phyloP scores from a whole-genome alignment of 2,797 vertebrate species.

The Selene dorsalis region DNA sequence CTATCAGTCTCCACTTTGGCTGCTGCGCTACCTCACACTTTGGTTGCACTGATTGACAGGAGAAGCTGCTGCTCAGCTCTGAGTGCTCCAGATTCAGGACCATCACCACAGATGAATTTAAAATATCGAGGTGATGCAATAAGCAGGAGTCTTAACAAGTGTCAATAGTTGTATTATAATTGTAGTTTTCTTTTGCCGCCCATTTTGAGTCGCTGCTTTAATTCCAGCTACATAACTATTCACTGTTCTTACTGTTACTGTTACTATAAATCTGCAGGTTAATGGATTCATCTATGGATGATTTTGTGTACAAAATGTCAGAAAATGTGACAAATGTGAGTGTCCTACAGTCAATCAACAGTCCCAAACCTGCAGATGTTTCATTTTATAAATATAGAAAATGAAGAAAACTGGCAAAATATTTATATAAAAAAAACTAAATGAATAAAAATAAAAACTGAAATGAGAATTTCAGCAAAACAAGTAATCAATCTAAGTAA shows the following conservation, averaged over 20 bases:
- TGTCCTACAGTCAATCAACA: background rate
- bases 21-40: background rate
- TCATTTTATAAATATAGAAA: background rate
- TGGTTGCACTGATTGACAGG: slow-evolving; percentile 5
- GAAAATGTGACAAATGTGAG: background rate
- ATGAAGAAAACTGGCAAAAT: background rate
- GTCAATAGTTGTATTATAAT: slow-evolving; percentile 10
- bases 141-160: background rate
- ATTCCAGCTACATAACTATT: background rate
- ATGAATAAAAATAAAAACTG: no score
- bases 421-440: background rate
- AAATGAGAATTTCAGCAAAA: no score
- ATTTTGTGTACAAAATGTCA: background rate
- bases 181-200: background rate
- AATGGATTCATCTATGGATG: background rate
- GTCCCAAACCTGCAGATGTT: background rate
- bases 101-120: background rate
- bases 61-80: background rate
- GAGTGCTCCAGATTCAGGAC: background rate
- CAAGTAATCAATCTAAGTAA: no score
- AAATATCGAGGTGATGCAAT: background rate
- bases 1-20: background rate
- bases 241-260: background rate
- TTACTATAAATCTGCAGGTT: background rate
- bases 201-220: background rate